phyloP scores from a whole-genome alignment of 2,888 invertebrate species.

The Dynastes tityus region DNA sequence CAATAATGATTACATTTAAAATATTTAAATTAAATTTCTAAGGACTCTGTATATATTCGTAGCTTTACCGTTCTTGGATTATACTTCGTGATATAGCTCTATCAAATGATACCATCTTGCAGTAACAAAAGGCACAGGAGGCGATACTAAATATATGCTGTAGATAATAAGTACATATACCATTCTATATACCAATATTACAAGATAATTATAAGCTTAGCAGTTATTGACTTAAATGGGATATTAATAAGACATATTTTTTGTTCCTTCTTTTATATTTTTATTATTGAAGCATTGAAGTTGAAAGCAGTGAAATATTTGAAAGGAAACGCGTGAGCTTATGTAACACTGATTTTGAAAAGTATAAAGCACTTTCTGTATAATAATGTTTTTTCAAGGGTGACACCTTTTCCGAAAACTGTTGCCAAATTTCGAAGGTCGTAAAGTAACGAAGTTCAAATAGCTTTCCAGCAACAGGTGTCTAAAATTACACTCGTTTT shows the following conservation, averaged over 20 bases:
- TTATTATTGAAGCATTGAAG: not conserved
- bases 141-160: not conserved
- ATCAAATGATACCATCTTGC: too few species aligned
- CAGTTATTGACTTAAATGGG: constrained; percentile 15
- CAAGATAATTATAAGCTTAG: constrained; percentile 33
- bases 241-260: constrained; percentile 23
- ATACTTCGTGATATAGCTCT: too few species aligned
- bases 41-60: not conserved
- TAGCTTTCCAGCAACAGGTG: constrained; percentile 31
- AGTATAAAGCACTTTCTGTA: constrained; percentile 17
- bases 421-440: too few species aligned
- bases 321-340: too few species aligned
- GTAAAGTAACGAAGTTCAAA: not conserved
- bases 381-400: not conserved
- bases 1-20: not conserved
- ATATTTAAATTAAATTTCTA: not conserved
- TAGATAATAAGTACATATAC: not conserved
- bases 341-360: not conserved
- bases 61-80: constrained; percentile 14
- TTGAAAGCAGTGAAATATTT: too few species aligned
- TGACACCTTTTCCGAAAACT: too few species aligned
- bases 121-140: not conserved
- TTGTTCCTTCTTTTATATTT: not conserved
- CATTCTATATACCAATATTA: not conserved
- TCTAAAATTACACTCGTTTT: constrained; percentile 32